Evolutionary conservation across 2,888 invertebrate species (phyloP).

Genomic region (Digitonthophagus gazella): DNA sequence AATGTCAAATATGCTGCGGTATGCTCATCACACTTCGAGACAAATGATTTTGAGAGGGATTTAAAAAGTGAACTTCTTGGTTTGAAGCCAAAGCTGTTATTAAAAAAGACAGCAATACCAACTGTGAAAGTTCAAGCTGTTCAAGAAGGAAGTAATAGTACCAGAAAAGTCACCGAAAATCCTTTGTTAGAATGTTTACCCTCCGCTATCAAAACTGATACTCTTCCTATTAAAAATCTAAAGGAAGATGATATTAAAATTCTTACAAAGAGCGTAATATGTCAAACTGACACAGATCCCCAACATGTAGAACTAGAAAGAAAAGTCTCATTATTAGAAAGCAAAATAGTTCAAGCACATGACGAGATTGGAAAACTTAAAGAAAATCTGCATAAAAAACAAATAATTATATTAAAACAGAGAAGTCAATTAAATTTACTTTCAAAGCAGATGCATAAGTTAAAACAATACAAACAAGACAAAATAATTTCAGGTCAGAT

Average conservation of each 20-base stretch:
- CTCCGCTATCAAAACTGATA: too few relatives aligned
- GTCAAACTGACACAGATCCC: too few relatives aligned
- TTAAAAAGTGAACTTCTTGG: not conserved
- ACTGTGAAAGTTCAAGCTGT: not conserved
- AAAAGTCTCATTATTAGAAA: too few relatives aligned
- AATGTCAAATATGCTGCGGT: not conserved
- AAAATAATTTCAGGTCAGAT: not conserved
- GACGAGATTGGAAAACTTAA: too few relatives aligned
- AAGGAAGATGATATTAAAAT: too few relatives aligned
- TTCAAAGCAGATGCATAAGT: not conserved
- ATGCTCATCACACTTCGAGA: not conserved
- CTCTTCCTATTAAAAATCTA: too few relatives aligned
- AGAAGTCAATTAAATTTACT: not conserved
- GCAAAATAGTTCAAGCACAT: too few relatives aligned
- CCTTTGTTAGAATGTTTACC: too few relatives aligned
- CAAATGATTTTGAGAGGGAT: not conserved
- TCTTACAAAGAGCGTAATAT: too few relatives aligned
- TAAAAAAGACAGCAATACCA: not conserved
- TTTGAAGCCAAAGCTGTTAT: not conserved
- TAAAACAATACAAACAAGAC: not conserved
- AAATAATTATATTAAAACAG: not conserved
- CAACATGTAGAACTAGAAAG: too few relatives aligned
- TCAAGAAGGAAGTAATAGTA: not conserved
- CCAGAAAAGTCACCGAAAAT: too few relatives aligned
- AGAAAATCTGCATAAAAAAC: not conserved